Conservation (phyloP, 2,888 invertebrate species). For the Xanthorhoe designata region DNA sequence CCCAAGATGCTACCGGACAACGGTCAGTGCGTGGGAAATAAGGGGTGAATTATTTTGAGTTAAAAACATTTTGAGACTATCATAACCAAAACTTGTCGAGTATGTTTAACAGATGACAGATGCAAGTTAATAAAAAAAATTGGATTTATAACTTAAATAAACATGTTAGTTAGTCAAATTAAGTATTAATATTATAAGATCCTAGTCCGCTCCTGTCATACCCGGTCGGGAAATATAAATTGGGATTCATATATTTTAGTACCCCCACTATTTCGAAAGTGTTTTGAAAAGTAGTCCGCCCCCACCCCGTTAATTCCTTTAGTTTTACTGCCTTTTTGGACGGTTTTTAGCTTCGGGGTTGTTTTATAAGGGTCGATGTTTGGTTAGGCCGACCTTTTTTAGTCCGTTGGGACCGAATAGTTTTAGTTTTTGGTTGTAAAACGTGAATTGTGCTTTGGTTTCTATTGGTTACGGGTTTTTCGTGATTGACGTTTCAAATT, state of each 20-base stretch:
- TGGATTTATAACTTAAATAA: no score
- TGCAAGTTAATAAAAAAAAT: no score
- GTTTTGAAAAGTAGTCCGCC: conserved; percentile 83
- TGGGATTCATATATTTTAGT: conserved; percentile 83
- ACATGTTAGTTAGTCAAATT: no score
- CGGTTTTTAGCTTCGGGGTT: conserved; percentile 73
- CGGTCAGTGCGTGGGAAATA: conserved; percentile 25
- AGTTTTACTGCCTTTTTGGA: conserved; percentile 85
- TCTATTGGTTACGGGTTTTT: conserved; percentile 52
- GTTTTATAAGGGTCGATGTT: conserved; percentile 83
- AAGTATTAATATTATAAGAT: no score
- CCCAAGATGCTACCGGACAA: conserved; percentile 25
- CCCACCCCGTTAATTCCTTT: conserved; percentile 78
- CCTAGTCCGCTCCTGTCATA: conserved; percentile 56
- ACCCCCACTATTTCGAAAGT: conserved; percentile 64
- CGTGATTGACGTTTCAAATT: conserved; percentile 35
- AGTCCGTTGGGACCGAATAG: conserved; percentile 72
- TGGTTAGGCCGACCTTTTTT: conserved; percentile 85
- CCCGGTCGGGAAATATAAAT: conserved; percentile 80
- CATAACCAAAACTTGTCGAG: no score
- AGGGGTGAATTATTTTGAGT: background rate
- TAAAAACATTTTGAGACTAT: background rate
- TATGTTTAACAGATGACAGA: no score
- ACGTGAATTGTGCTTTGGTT: conserved; percentile 59
- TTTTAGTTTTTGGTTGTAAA: conserved; percentile 73